phyloP scores from a whole-genome alignment of 2,797 vertebrate species.

The Astyanax mexicanus region DNA sequence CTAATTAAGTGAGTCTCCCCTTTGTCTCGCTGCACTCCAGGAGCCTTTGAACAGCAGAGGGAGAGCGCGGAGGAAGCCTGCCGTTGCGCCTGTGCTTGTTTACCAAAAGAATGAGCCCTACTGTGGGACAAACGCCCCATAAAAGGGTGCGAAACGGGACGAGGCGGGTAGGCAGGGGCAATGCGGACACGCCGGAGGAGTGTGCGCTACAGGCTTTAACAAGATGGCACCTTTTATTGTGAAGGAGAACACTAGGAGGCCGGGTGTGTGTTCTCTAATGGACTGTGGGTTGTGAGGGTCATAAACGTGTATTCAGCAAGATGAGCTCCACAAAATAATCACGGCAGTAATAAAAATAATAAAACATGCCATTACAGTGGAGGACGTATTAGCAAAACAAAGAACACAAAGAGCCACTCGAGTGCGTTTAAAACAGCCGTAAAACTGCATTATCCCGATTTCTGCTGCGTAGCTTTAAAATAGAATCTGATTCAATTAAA shows the following conservation, averaged over 20 bases:
- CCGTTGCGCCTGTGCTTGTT: constrained; percentile 64
- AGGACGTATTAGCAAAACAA: constrained; percentile 12
- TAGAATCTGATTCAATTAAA: constrained; percentile 16
- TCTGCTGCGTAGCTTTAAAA: not conserved
- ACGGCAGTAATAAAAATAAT: constrained; percentile 36
- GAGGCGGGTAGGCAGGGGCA: constrained; percentile 40
- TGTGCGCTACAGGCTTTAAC: constrained; percentile 54
- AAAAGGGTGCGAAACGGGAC: constrained; percentile 37
- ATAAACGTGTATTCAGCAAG: constrained; percentile 45
- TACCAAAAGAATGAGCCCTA: constrained; percentile 62
- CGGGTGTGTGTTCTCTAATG: constrained; percentile 51
- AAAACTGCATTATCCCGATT: not conserved
- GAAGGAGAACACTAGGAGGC: constrained; percentile 23
- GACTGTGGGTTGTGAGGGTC: constrained; percentile 35
- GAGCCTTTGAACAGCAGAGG: constrained; percentile 64
- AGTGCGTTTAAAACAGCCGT: not conserved
- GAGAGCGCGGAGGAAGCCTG: not conserved
- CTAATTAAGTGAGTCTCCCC: constrained; percentile 83
- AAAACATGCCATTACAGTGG: constrained; percentile 44
- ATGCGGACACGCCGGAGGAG: constrained; percentile 41
- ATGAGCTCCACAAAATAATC: constrained; percentile 29
- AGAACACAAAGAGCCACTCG: not conserved
- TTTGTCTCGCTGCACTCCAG: constrained; percentile 77
- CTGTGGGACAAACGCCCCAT: constrained; percentile 50
- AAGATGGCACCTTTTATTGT: constrained; percentile 53